Percentiles rank a stretch among this genome's conserved stretches.
Evolutionary conservation across 2,113 vertebrate genomes (phyloP).

Genomic region (Corvus moneduloides): DNA sequence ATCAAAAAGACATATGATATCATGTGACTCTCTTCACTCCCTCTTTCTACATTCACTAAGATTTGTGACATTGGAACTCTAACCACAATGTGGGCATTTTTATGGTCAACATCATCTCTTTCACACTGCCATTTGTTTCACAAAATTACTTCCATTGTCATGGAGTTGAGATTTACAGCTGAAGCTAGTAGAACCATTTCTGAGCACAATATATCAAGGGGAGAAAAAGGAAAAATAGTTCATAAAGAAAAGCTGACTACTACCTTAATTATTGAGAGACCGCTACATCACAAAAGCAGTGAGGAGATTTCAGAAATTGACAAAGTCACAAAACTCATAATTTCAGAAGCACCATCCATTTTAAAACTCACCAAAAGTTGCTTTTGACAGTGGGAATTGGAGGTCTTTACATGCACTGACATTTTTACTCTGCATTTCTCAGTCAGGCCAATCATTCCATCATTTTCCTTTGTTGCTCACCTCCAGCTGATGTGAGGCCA

Average conservation of each 20-base stretch:
- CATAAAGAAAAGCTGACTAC: not conserved
- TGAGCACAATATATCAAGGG: not conserved
- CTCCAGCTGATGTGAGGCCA: not conserved
- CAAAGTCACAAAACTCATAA: not conserved
- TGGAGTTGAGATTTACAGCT: not conserved
- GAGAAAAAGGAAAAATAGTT: not conserved
- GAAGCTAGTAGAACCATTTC: not conserved
- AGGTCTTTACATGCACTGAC: not conserved
- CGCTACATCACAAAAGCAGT: not conserved
- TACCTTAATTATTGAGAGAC: not conserved
- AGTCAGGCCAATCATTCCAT: not conserved
- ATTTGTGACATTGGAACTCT: not conserved
- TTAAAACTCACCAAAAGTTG: not conserved
- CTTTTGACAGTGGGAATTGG: not conserved
- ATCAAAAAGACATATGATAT: not conserved
- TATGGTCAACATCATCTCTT: not conserved
- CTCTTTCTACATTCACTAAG: not conserved
- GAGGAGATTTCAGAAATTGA: not conserved
- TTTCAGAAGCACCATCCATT: not conserved
- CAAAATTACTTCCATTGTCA: not conserved
- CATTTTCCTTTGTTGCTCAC: not conserved
- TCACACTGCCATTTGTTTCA: not conserved
- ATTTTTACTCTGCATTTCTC: not conserved
- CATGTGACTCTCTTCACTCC: not conserved
- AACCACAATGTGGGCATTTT: not conserved